These are phyloP conservation scores for Aporophyla nigra DNA, from an alignment of 2,888 invertebrate genomes.

Conservation along the genomic window DNA sequence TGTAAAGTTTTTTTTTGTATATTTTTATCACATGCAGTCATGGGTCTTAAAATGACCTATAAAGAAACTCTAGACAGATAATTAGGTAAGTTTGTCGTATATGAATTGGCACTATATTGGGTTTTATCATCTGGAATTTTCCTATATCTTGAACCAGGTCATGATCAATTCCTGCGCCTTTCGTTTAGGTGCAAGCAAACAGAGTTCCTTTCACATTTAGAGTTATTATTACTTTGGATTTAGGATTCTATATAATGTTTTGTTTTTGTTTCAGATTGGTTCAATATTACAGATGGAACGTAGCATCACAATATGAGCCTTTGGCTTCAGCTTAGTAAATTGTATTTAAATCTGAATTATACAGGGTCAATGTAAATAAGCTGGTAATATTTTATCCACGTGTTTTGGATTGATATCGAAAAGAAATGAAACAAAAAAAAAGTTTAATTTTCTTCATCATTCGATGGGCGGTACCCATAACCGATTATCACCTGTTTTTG, in stretches of 20 bases:
- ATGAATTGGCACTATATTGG: not conserved
- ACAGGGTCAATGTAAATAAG: too few relatives aligned
- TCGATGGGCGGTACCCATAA: too few relatives aligned
- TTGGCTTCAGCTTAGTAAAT: conserved; percentile 36
- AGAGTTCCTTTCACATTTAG: not conserved
- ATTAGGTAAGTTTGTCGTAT: not conserved
- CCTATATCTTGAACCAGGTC: not conserved
- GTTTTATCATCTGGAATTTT: too few relatives aligned
- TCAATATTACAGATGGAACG: conserved; percentile 77
- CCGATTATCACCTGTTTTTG: too few relatives aligned
- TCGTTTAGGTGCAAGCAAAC: too few relatives aligned
- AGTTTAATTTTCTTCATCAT: too few relatives aligned
- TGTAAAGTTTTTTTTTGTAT: not conserved
- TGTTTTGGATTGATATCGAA: too few relatives aligned
- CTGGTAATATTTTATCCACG: too few relatives aligned
- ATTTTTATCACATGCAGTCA: not conserved
- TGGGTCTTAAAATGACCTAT: not conserved
- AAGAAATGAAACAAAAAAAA: too few relatives aligned
- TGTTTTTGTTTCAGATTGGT: conserved; percentile 78
- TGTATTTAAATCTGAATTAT: not conserved
- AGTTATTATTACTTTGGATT: not conserved
- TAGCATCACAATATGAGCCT: conserved; percentile 70
- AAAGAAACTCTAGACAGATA: not conserved
- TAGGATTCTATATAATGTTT: not conserved
- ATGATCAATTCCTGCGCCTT: not conserved